Conservation (phyloP, 2,888 invertebrate genomes). For the Hartigia nigra region DNA sequence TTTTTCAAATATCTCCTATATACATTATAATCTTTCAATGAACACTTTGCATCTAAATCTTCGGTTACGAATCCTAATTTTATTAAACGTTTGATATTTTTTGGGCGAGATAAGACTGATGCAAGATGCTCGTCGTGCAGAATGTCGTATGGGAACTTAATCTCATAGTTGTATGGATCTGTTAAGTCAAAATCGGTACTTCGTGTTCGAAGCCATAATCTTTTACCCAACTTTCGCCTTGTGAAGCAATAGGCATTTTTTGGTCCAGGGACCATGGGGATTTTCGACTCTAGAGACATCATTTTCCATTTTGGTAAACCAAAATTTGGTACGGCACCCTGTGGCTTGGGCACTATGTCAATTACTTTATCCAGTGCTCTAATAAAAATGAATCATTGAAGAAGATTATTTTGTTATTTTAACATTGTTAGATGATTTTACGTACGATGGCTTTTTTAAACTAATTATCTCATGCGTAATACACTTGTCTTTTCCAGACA, state of each 20-base stretch:
- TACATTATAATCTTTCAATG: constrained; percentile 64
- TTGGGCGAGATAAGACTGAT: constrained; percentile 43
- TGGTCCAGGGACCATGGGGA: constrained; percentile 64
- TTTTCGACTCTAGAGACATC: constrained; percentile 64
- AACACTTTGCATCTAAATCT: constrained; percentile 63
- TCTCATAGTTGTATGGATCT: constrained; percentile 56
- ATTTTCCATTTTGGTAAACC: constrained; percentile 64
- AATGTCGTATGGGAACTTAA: constrained; percentile 51
- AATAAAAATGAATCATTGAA: constrained; percentile 8
- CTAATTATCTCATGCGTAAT: constrained; percentile 26
- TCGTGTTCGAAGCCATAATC: constrained; percentile 37
- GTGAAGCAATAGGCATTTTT: constrained; percentile 58
- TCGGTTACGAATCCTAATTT: constrained; percentile 58
- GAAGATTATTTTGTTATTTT: constrained; percentile 1
- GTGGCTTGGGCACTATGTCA: constrained; percentile 53
- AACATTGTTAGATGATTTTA: constrained; percentile 11
- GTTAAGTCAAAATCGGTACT: constrained; percentile 49
- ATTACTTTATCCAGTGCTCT: constrained; percentile 48
- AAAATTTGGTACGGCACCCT: constrained; percentile 53
- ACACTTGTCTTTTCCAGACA: constrained; percentile 7
- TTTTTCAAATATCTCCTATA: constrained; percentile 63
- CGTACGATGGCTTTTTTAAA: constrained; percentile 50
- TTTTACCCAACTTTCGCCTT: constrained; percentile 63
- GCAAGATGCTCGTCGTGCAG: constrained; percentile 58
- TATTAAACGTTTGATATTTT: constrained; percentile 33